Base-by-base conservation (phyloP, 1,140 invertebrate genomes). In the Ceratina japonica region DNA sequence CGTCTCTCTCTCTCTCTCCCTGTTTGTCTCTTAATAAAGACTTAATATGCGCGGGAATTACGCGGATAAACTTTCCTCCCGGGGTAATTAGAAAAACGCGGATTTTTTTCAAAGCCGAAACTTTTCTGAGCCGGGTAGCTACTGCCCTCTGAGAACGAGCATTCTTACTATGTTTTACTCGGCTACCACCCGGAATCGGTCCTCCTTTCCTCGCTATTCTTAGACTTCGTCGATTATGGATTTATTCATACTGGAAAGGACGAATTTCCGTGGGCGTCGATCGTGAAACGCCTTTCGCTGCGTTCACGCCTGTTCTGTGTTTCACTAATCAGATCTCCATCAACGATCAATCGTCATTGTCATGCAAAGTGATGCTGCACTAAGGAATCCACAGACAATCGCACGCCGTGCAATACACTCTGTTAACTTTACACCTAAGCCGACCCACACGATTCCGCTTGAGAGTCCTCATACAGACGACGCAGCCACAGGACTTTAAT, bases 131-230 rank as follows among this genome's bases (percentile, higher is more conserved):
- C 4, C 62, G 27, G 24, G 52, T 13, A 84, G 52, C 71, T 83
- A 80, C 71, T n/a, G 81, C 72, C 82, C 81, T 83, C 81, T 83
- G 56, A 66, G 65, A 56, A 52, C 44, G 13, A 18, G 0, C 3
- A 13, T 13, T 16, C n/a, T 37, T 12, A 22, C 66, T 76, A 62
- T 22, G 20, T 10, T 16, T 20, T 1, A 15, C 37, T 44, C 37
- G 37, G 5, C 37, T 44, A 7, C 10, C 37, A 44, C 37, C 37
- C 10, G 37, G 37, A 44, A 8, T 44, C 37, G 5, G 5, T 44
- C 0, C 37, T 44, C 37, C 37, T 44, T 10, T 44, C 37, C 37
- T 44, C 37, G 37, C 37, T 44, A 44, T 44, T 44, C 10, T 44
- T 44, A 44, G 37, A 7, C 37, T 44, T 44, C 37, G 37, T 44